Percentiles rank a stretch among this genome's conserved stretches.
phyloP scores from a whole-genome alignment of 2,113 vertebrate species.

The Perca schrenkii region DNA sequence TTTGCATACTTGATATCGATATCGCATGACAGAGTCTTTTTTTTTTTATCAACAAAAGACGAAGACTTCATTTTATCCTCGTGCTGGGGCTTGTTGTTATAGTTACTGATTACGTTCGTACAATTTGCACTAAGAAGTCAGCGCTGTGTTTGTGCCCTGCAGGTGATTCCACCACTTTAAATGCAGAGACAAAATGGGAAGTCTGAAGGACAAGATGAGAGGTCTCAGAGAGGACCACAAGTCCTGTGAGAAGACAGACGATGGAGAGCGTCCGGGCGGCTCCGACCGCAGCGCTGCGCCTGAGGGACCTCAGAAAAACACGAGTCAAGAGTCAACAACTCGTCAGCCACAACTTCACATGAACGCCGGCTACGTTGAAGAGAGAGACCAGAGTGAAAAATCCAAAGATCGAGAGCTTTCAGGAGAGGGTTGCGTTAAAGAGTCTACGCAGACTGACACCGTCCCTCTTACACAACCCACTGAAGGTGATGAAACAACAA shows the following conservation, averaged over 20 bases:
- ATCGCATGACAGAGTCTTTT: neutral
- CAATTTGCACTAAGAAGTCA: constrained; percentile 30
- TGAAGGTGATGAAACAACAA: constrained; percentile 26
- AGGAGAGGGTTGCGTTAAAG: constrained; percentile 32
- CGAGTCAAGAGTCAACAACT: constrained; percentile 53
- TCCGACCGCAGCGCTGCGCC: constrained; percentile 29
- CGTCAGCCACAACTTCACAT: constrained; percentile 25
- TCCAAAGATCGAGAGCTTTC: constrained; percentile 51
- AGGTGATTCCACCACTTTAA: constrained; percentile 63
- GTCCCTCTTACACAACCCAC: constrained; percentile 22
- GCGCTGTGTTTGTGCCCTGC: constrained; percentile 53
- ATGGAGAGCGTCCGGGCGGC: constrained; percentile 50
- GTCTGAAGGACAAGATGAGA: constrained; percentile 71
- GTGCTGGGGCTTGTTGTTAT: neutral
- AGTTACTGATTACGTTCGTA: neutral
- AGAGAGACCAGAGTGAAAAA: constrained; percentile 3
- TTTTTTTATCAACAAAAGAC: neutral
- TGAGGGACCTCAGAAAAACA: constrained; percentile 41
- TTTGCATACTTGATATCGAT: constrained; percentile 30
- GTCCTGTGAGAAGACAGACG: constrained; percentile 58
- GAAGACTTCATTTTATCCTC: constrained; percentile 14
- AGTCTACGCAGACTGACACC: neutral
- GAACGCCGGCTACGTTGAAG: constrained; percentile 9
- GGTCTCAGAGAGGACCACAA: constrained; percentile 56
- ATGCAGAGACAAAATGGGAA: constrained; percentile 74